A percentile compares a stretch with the other conserved stretches of the same genome.
phyloP scores from a whole-genome alignment of 2,888 invertebrate genomes.

The Melipona beecheii region DNA sequence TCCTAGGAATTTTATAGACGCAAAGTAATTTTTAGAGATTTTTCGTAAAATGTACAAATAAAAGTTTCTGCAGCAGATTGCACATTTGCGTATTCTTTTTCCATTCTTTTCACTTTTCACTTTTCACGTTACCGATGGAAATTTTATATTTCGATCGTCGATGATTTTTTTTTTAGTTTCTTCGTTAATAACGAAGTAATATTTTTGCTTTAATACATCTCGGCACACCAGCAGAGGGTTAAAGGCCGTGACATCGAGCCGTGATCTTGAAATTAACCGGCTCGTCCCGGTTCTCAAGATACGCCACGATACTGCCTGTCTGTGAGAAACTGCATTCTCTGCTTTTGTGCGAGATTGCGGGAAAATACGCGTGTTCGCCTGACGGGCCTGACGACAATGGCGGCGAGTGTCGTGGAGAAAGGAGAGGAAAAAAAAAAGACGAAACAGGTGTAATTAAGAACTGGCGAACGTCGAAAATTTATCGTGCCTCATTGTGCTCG shows the following conservation, averaged over 20 bases:
- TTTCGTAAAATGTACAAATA: too few species aligned
- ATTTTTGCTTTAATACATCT: background rate
- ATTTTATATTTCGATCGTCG: too few species aligned
- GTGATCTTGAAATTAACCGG: slow-evolving; percentile 76
- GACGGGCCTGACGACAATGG: slow-evolving; percentile 51
- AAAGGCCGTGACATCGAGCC: slow-evolving; percentile 55
- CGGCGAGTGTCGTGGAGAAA: slow-evolving; percentile 10
- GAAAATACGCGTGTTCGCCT: slow-evolving; percentile 47
- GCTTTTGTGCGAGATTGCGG: slow-evolving; percentile 59
- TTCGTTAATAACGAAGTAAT: background rate
- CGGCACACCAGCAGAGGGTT: background rate
- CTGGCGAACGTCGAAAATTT: background rate
- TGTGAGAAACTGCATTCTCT: slow-evolving; percentile 60
- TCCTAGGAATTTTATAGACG: too few species aligned
- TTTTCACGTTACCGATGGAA: too few species aligned
- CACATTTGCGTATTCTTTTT: too few species aligned
- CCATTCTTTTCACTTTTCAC: too few species aligned
- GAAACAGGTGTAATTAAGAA: background rate
- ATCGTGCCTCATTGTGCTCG: background rate
- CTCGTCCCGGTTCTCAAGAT: slow-evolving; percentile 73
- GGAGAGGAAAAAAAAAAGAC: background rate
- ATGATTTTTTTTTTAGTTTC: background rate
- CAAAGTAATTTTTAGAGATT: too few species aligned
- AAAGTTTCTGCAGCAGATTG: too few species aligned
- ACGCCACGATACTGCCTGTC: slow-evolving; percentile 28